Evolutionary conservation across 2,888 invertebrate species (phyloP).

Genomic region (Tenthredo scrophulariae): DNA sequence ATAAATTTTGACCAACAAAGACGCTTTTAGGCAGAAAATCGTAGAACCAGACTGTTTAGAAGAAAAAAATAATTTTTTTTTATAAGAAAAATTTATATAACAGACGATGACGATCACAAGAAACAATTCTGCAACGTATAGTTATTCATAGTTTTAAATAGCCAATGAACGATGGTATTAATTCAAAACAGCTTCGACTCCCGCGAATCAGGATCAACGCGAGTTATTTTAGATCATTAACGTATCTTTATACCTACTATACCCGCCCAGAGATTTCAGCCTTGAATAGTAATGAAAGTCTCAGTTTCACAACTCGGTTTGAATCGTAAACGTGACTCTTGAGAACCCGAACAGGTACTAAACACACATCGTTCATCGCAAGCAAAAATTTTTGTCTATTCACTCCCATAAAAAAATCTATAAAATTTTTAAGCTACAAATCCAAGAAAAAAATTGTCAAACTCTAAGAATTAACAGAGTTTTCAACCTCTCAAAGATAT

Average conservation of each 20-base stretch:
- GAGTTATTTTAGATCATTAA: constrained; percentile 25
- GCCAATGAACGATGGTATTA: neutral
- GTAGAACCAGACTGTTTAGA: too few species aligned
- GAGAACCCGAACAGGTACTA: neutral
- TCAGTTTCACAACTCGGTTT: neutral
- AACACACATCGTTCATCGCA: neutral
- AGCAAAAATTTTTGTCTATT: neutral
- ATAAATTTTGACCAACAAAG: neutral
- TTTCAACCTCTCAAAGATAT: neutral
- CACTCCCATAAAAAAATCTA: neutral
- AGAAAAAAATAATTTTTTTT: too few species aligned
- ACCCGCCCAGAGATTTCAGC: neutral
- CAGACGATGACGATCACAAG: constrained; percentile 7
- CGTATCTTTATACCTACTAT: neutral
- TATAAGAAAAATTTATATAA: neutral
- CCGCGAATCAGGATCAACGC: constrained; percentile 7
- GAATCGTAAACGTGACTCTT: neutral
- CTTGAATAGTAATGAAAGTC: constrained; percentile 25
- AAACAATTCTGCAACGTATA: neutral
- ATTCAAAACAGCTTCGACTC: neutral
- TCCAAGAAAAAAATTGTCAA: neutral
- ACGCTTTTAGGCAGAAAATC: neutral
- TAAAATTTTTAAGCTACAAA: neutral
- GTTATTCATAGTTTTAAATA: constrained; percentile 17
- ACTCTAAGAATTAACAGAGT: neutral